Percentiles rank a stretch among this genome's conserved stretches.
These are phyloP conservation scores for Aplodontia rufa DNA, from an alignment of 2,113 vertebrate genomes.

Conservation along the genomic window DNA sequence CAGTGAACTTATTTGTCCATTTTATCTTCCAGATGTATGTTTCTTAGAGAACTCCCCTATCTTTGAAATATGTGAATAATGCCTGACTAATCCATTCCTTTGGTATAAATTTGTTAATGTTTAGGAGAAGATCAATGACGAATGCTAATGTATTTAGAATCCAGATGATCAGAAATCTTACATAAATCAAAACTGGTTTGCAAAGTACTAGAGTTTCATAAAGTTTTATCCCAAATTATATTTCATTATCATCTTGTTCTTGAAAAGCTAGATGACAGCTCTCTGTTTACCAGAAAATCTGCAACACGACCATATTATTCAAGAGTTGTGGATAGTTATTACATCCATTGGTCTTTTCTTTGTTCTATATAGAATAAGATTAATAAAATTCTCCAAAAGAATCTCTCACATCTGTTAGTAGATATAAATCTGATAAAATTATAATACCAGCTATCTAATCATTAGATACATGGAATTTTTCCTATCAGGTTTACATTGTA, in stretches of 20 bases:
- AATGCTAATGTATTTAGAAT: neutral
- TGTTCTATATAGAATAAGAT: neutral
- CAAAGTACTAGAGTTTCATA: neutral
- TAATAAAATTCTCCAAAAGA: neutral
- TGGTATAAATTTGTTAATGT: neutral
- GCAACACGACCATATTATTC: neutral
- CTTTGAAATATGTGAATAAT: neutral
- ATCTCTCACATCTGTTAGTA: neutral
- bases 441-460: neutral
- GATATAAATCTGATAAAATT: neutral
- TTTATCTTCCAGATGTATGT: neutral
- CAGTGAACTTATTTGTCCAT: neutral
- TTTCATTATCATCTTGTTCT: neutral
- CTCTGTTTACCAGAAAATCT: slow-evolving; percentile 14
- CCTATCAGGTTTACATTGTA: neutral
- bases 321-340: neutral
- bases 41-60: neutral
- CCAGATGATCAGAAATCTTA: slow-evolving; percentile 8
- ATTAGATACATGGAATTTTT: neutral
- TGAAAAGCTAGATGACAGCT: neutral
- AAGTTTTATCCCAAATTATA: neutral
- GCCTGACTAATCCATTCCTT: neutral
- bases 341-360: neutral
- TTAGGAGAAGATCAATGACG: neutral
- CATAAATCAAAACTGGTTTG: slow-evolving; percentile 1